Percentiles rank a stretch among this genome's conserved stretches.
These are phyloP conservation scores for Anguilla obscura DNA, from an alignment of 2,797 vertebrate genomes.

Conservation along the genomic window DNA sequence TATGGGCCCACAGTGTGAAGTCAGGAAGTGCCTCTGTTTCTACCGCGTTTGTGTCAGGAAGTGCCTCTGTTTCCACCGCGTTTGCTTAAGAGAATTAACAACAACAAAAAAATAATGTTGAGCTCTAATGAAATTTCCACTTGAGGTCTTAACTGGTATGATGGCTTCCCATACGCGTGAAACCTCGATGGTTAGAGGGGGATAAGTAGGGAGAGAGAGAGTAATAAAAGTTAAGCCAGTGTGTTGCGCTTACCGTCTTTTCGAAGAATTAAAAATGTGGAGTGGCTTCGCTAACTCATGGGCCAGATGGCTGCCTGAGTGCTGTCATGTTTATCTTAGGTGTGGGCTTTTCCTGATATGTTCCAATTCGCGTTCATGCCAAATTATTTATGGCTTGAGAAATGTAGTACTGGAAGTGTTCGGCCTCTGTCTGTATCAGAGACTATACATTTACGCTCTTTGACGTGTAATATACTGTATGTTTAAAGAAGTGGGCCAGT, in stretches of 20 bases:
- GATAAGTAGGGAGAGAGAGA: background rate
- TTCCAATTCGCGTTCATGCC: background rate
- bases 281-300: background rate
- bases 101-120: background rate
- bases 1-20: constrained; percentile 19
- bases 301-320: background rate
- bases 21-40: constrained; percentile 43
- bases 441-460: constrained; percentile 30
- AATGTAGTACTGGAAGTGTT: background rate
- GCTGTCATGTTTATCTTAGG: constrained; percentile 5
- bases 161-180: constrained; percentile 44
- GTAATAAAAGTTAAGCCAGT: background rate
- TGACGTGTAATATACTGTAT: constrained; percentile 9
- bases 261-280: background rate
- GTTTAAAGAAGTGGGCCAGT: background rate
- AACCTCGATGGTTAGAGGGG: constrained; percentile 47
- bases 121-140: background rate
- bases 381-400: constrained; percentile 4
- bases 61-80: constrained; percentile 42
- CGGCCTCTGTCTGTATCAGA: constrained; percentile 21
- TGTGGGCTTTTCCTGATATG: constrained; percentile 3
- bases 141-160: constrained; percentile 44
- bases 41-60: no score
- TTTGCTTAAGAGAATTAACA: background rate
- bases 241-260: background rate